Base-by-base conservation (phyloP, 2,113 vertebrate genomes). In the Oreotrochilus melanogaster region DNA sequence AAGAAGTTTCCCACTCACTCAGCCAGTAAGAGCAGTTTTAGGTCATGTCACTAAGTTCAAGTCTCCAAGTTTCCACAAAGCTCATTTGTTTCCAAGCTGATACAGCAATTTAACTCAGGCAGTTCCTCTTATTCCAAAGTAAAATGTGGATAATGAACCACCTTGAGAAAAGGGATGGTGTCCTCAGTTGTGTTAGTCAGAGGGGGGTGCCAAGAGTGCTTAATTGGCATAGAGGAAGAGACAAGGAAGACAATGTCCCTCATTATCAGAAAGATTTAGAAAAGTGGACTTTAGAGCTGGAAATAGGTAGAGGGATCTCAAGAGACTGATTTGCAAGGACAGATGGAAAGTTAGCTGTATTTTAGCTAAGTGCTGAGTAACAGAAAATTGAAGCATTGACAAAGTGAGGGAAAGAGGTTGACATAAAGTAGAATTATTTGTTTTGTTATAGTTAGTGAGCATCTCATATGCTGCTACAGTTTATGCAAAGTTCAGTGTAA, bases 21-120 rank as follows among this genome's bases (percentile, higher is more conserved):
- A 1, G 76, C 83, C 89, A 92, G 94, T 74, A 91, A 23, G 35
- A 92, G 93, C 79, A 91, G 86, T 74, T 92, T 56, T 64, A 70
- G 92, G 82, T 50, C 47, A 18, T 57, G 78, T 61, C 86, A 87
- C 91, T 64, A 17, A 50, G 12, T 28, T 65, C 15, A 47, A 66
- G 69, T 56, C 35, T 37, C 35, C 35, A 37, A 37, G 35, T 37
- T 37, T 37, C 35, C 35, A 37, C 35, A 37, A 37, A 37, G 35
- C 10, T 37, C 7, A 75, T 79, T 72, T 30, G 33, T 89, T 69
- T 73, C 74, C 48, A 66, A 65, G 78, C 50, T 85, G 74, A 27
- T 58, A 45, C 5, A 27, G n/a, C 33, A 87, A 16, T 62, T 95
- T 54, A 85, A 51, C 33, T 62, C 73, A 69, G 70, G 28, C 54